A percentile compares a stretch with the other conserved stretches of the same genome.
Conservation (phyloP, 37 sponge, comb jelly and placozoan genomes). For the Aphrocallistes beatrix region DNA sequence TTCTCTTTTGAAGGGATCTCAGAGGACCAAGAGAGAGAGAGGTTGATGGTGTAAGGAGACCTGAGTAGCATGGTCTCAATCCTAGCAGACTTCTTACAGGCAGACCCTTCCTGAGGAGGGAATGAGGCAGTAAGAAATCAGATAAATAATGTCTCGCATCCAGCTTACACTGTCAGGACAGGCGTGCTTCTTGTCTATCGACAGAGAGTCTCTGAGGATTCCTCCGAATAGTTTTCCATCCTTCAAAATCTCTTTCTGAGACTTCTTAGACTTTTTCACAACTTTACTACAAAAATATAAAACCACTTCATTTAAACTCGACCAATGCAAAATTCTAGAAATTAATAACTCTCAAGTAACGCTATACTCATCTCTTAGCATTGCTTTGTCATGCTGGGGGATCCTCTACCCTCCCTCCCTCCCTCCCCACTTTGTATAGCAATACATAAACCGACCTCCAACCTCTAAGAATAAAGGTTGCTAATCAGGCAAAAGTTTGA, state of each 20-base stretch:
- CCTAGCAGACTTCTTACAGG: not conserved
- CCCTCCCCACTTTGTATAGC: no score
- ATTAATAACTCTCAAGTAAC: not conserved
- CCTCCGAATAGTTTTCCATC: not conserved
- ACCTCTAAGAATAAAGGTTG: no score
- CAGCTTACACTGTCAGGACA: conserved; percentile 1
- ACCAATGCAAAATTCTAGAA: not conserved
- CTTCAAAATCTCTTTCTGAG: not conserved
- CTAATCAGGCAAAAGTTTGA: no score
- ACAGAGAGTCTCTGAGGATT: not conserved
- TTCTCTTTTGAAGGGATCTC: not conserved
- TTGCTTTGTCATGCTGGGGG: no score
- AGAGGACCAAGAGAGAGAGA: not conserved
- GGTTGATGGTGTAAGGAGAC: conserved; percentile 8
- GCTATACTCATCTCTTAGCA: no score
- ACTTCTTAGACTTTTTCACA: not conserved
- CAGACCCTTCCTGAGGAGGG: not conserved
- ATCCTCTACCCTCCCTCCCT: no score
- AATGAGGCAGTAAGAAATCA: not conserved
- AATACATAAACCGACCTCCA: no score
- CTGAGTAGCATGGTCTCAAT: not conserved
- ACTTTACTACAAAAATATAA: not conserved
- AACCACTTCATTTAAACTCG: not conserved
- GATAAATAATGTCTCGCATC: not conserved
- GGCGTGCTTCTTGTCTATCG: not conserved